Evolutionary conservation across 1,140 invertebrate species (phyloP).

Genomic region (Bombyx mori): DNA sequence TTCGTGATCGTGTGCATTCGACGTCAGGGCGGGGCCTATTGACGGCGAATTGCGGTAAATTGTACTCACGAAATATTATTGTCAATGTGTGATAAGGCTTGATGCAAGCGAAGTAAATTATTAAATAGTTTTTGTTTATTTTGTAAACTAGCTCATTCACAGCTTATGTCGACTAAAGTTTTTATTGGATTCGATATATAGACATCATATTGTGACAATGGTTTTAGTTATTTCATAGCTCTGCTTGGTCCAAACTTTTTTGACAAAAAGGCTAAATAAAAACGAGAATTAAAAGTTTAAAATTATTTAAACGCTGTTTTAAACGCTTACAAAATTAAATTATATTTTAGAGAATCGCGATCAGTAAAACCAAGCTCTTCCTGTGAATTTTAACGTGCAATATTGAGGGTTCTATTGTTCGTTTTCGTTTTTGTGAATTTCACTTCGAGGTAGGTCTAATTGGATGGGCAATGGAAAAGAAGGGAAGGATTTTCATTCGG

Average conservation of each 20-base stretch:
- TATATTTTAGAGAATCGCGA: constrained; percentile 10
- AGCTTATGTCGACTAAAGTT: background rate
- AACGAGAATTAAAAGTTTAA: background rate
- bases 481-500: constrained; percentile 36
- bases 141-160: background rate
- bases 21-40: constrained; percentile 18
- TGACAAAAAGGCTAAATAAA: background rate
- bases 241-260: background rate
- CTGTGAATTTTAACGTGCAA: constrained; percentile 51
- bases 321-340: too few relatives aligned
- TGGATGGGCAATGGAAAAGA: constrained; percentile 40
- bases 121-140: too few relatives aligned
- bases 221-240: background rate
- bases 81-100: background rate
- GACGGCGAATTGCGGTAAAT: constrained; percentile 13
- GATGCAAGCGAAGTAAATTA: too few relatives aligned
- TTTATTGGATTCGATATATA: background rate
- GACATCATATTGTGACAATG: background rate
- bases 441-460: constrained; percentile 49
- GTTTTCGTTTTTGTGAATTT: constrained; percentile 43
- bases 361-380: constrained; percentile 17
- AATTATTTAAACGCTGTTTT: too few relatives aligned
- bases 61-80: background rate
- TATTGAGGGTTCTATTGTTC: constrained; percentile 48
- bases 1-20: constrained; percentile 39